These are phyloP conservation scores for Oncorhynchus keta DNA, from an alignment of 2,113 vertebrate species.

Conservation along the genomic window DNA sequence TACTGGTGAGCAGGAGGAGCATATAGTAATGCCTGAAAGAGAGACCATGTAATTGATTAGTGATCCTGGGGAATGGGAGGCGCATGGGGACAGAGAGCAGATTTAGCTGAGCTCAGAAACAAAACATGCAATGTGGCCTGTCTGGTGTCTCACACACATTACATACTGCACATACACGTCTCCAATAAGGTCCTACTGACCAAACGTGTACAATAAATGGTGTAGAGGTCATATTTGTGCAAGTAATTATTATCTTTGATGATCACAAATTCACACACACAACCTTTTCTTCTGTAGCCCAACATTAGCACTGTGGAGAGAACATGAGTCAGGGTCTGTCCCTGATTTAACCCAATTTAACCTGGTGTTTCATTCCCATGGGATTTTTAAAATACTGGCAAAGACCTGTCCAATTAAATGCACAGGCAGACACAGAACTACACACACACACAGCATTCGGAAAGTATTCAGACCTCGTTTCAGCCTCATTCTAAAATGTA, in stretches of 20 bases:
- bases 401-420: slow-evolving; percentile 53
- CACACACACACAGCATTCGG: not conserved
- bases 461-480: too few species aligned
- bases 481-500: too few species aligned
- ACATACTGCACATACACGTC: not conserved
- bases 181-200: not conserved
- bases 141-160: not conserved
- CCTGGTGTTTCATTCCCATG: slow-evolving; percentile 58
- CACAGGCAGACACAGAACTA: slow-evolving; percentile 17
- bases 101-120: not conserved
- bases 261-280: not conserved
- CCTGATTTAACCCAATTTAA: slow-evolving; percentile 53
- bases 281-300: slow-evolving; percentile 16
- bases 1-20: not conserved
- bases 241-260: not conserved
- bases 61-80: not conserved
- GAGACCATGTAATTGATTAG: not conserved
- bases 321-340: slow-evolving; percentile 52
- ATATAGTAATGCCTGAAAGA: not conserved
- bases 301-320: slow-evolving; percentile 41
- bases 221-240: not conserved
- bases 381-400: slow-evolving; percentile 66
- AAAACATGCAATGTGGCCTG: not conserved
- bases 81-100: not conserved
- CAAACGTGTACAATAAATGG: not conserved